phyloP scores from a whole-genome alignment of 2,888 invertebrate species.

The Ophioninae sp. region DNA sequence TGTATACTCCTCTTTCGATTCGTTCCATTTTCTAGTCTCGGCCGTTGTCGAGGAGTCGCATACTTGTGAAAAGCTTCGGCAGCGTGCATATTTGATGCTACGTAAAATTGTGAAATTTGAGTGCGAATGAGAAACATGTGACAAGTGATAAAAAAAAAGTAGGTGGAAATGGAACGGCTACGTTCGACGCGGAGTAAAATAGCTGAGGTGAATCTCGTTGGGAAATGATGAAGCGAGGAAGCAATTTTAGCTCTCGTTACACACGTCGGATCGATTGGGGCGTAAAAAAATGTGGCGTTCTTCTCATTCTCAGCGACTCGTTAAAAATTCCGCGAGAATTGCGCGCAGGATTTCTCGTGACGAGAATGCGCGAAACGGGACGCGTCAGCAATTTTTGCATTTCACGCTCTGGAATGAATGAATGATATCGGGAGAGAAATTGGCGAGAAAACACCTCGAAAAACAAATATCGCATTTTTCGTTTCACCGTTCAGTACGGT shows the following conservation, averaged over 20 bases:
- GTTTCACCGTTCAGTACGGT: not conserved
- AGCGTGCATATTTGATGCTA: not conserved
- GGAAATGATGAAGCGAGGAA: conserved; percentile 22
- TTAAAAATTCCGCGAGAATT: conserved; percentile 17
- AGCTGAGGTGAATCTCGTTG: conserved; percentile 8
- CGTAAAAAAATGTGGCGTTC: conserved; percentile 39
- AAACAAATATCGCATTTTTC: not conserved
- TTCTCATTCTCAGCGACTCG: conserved; percentile 20
- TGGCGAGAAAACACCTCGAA: not conserved
- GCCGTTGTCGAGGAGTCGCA: conserved; percentile 2
- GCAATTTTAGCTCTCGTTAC: conserved; percentile 14
- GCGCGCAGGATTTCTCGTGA: conserved; percentile 2
- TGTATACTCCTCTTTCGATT: not conserved
- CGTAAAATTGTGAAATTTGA: not conserved
- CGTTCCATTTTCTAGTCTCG: conserved; percentile 7
- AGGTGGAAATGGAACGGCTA: conserved; percentile 6
- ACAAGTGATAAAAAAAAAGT: not conserved
- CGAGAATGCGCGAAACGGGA: not conserved
- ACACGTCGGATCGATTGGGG: conserved; percentile 28
- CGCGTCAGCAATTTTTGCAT: conserved; percentile 21
- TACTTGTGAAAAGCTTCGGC: not conserved
- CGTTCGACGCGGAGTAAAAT: conserved; percentile 14
- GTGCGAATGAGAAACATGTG: not conserved
- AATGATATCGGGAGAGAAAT: not conserved
- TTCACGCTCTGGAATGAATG: not conserved